A percentile compares a stretch with the other conserved stretches of the same genome.
Evolutionary conservation across 2,888 invertebrate species (phyloP).

Genomic region (Stenurella melanura): DNA sequence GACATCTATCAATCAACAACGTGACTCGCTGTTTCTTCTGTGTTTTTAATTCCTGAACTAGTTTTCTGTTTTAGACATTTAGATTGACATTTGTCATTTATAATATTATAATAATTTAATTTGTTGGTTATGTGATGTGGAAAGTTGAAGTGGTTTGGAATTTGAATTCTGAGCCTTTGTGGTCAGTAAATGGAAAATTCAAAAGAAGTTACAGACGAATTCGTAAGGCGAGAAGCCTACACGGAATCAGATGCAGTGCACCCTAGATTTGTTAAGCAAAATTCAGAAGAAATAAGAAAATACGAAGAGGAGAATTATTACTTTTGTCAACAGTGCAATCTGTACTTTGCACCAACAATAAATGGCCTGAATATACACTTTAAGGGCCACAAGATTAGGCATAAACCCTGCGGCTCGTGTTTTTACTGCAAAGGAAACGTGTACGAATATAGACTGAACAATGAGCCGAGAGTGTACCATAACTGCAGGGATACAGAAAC

Average conservation of each 20-base stretch:
- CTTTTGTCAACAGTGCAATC: conserved; percentile 66
- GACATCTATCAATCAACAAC: too few relatives aligned
- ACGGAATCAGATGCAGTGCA: conserved; percentile 68
- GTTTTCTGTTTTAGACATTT: too few relatives aligned
- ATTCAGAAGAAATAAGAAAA: conserved; percentile 61
- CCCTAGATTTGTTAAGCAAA: conserved; percentile 65
- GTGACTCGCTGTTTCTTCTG: too few relatives aligned
- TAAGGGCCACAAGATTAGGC: conserved; percentile 63
- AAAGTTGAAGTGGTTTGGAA: too few relatives aligned
- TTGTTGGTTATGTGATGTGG: background rate
- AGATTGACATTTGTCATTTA: too few relatives aligned
- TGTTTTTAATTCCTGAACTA: too few relatives aligned
- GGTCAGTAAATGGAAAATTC: conserved; percentile 4
- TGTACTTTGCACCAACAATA: conserved; percentile 67
- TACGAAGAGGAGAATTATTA: conserved; percentile 66
- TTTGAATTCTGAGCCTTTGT: conserved; percentile 16
- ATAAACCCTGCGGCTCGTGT: conserved; percentile 65
- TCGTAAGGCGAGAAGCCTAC: conserved; percentile 24
- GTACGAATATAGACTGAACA: conserved; percentile 65
- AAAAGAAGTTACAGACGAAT: conserved; percentile 23
- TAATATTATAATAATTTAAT: too few relatives aligned
- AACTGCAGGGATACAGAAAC: conserved; percentile 58
- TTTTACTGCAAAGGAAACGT: conserved; percentile 69
- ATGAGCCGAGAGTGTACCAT: conserved; percentile 63
- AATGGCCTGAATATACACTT: conserved; percentile 66